Percentiles rank a stretch among this genome's conserved stretches.
These are phyloP conservation scores for Polietes domitor DNA, from an alignment of 2,888 invertebrate species.

Conservation along the genomic window DNA sequence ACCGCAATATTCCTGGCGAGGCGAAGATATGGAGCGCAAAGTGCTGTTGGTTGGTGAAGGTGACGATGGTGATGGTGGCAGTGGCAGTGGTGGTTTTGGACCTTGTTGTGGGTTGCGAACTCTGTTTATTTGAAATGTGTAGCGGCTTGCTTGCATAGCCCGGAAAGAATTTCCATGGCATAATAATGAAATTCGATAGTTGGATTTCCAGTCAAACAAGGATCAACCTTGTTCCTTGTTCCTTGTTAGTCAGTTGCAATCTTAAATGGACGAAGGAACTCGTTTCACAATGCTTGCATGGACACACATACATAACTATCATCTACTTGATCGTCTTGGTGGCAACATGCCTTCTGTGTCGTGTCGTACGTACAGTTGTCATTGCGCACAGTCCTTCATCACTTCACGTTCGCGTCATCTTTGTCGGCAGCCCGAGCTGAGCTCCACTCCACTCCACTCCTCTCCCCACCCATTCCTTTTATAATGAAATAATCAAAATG, in stretches of 20 bases:
- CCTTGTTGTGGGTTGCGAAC: not conserved
- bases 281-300: not conserved
- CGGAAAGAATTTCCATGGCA: not conserved
- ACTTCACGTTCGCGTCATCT: not conserved
- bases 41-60: not conserved
- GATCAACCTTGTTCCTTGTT: not conserved
- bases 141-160: not conserved
- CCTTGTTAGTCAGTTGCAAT: not conserved
- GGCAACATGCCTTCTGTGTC: not conserved
- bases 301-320: no score
- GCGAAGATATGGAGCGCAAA: not conserved
- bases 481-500: constrained; percentile 37
- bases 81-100: not conserved
- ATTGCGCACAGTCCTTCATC: not conserved
- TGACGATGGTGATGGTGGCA: not conserved
- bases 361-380: not conserved
- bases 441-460: not conserved
- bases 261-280: not conserved
- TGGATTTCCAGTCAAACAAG: not conserved
- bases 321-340: not conserved
- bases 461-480: not conserved
- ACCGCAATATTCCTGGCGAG: constrained; percentile 1
- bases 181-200: constrained; percentile 31
- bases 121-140: constrained; percentile 7
- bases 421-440: not conserved